A percentile compares a stretch with the other conserved stretches of the same genome.
Conservation (phyloP, 2,797 vertebrate genomes). For the Tragopan temminckii region DNA sequence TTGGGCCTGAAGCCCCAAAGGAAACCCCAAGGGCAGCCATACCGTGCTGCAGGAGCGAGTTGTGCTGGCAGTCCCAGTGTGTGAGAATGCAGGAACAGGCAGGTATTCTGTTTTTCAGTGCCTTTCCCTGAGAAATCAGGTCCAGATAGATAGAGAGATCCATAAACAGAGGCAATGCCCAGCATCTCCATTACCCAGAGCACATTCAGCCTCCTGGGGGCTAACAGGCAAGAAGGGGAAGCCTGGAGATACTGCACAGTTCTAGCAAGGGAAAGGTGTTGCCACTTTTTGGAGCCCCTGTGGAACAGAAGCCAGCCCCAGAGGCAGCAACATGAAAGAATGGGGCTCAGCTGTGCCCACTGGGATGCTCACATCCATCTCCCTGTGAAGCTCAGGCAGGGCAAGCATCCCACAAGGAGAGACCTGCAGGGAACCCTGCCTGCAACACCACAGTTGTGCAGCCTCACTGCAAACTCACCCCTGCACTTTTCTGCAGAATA, state of each 20-base stretch:
- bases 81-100: background rate
- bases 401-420: background rate
- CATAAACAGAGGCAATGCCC: background rate
- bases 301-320: background rate
- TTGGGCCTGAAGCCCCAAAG: fast-evolving
- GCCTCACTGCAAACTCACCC: background rate
- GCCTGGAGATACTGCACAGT: background rate
- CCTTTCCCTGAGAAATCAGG: background rate
- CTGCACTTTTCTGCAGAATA: background rate
- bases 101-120: fast-evolving
- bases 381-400: background rate
- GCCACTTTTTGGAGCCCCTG: background rate
- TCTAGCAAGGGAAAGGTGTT: background rate
- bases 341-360: background rate
- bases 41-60: fast-evolving
- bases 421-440: background rate
- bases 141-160: background rate
- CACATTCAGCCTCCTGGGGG: fast-evolving
- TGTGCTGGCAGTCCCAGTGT: fast-evolving
- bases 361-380: background rate
- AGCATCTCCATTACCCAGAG: background rate
- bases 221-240: background rate
- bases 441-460: background rate
- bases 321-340: background rate
- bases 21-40: background rate